Conservation (phyloP, 2,113 vertebrate genomes). For the Siniperca knerii region DNA sequence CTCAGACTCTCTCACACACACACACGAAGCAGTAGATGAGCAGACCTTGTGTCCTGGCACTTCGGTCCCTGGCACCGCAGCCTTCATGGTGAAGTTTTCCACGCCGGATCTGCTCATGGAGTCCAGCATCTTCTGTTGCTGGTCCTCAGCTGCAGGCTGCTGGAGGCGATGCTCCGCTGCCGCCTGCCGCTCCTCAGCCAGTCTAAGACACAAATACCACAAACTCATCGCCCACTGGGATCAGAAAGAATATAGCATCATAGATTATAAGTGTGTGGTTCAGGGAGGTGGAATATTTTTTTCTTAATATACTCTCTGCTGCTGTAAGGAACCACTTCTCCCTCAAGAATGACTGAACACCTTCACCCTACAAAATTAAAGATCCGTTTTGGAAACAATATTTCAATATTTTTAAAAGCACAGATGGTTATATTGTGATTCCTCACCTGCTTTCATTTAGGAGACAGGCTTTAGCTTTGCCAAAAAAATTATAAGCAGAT, state of each 20-base stretch:
- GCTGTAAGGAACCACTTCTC: neutral
- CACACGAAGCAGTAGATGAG: neutral
- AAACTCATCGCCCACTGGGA: neutral
- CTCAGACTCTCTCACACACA: neutral
- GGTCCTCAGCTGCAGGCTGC: conserved; percentile 56
- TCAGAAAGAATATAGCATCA: neutral
- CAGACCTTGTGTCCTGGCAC: conserved; percentile 91
- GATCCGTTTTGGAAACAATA: neutral
- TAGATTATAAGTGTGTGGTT: neutral
- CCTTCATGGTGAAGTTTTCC: conserved; percentile 91
- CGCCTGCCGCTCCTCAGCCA: conserved; percentile 88
- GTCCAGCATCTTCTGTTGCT: conserved; percentile 72
- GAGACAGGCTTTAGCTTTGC: neutral
- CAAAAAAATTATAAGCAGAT: neutral
- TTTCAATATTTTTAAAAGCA: neutral
- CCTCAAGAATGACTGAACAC: neutral
- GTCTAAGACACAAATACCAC: conserved; percentile 74
- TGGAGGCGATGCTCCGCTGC: conserved; percentile 72
- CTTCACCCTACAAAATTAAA: neutral
- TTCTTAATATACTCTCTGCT: neutral
- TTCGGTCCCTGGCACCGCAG: conserved; percentile 95
- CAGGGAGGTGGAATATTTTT: neutral
- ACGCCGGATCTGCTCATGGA: conserved; percentile 86
- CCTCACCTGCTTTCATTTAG: neutral
- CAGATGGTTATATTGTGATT: neutral